These are phyloP conservation scores for Tiliacea citrago DNA, from an alignment of 2,888 invertebrate species.

Conservation along the genomic window DNA sequence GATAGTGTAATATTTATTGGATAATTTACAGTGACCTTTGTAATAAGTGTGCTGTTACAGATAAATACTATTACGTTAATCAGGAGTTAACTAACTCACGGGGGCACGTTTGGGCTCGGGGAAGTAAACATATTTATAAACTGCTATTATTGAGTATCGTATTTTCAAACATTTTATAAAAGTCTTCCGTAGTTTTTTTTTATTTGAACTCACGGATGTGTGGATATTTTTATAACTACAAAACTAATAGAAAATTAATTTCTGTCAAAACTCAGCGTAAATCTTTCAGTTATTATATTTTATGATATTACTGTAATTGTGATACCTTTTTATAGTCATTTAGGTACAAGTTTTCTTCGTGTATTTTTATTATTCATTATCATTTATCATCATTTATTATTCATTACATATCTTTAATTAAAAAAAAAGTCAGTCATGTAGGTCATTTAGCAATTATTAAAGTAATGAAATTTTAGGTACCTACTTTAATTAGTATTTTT, in stretches of 20 bases:
- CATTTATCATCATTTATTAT: too few species aligned
- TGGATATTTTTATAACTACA: too few species aligned
- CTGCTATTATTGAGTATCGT: slow-evolving; percentile 6
- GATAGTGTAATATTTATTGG: slow-evolving; percentile 42
- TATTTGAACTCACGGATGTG: too few species aligned
- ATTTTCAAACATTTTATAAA: not conserved
- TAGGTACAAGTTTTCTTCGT: not conserved
- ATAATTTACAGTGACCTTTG: slow-evolving; percentile 47
- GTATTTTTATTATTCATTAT: too few species aligned
- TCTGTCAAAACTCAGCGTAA: too few species aligned
- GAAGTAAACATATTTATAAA: slow-evolving; percentile 23
- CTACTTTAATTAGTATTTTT: slow-evolving; percentile 2
- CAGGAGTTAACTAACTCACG: slow-evolving; percentile 17
- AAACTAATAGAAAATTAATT: too few species aligned
- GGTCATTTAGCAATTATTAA: slow-evolving; percentile 4
- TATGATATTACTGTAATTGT: not conserved
- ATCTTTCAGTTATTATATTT: not conserved
- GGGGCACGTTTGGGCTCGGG: slow-evolving; percentile 32
- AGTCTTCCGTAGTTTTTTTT: not conserved
- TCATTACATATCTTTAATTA: not conserved
- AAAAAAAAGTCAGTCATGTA: slow-evolving; percentile 6
- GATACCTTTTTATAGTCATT: not conserved
- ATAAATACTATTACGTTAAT: slow-evolving; percentile 56
- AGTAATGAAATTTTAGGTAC: not conserved
- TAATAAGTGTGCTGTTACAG: slow-evolving; percentile 31